These are phyloP conservation scores for Sebastiscus albofasciatus DNA, from an alignment of 2,797 vertebrate species.

Conservation along the genomic window DNA sequence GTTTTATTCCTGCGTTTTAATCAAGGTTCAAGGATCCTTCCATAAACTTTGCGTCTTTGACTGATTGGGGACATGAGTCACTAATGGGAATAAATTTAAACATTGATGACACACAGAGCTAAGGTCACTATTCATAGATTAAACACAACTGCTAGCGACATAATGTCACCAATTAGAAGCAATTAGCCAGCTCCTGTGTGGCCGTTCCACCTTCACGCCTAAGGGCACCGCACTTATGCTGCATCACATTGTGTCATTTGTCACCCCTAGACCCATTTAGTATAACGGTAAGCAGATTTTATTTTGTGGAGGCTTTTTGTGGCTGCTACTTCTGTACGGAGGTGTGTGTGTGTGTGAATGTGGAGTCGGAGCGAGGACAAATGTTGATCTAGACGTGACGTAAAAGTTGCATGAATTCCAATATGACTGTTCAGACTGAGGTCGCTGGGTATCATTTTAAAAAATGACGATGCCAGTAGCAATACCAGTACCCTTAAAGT, in stretches of 20 bases:
- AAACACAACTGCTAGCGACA: conserved; percentile 11
- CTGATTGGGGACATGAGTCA: background rate
- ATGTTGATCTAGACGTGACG: no score
- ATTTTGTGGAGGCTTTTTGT: no score
- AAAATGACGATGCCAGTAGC: no score
- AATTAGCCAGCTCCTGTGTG: conserved; percentile 24
- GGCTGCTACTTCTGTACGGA: no score
- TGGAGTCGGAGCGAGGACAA: no score
- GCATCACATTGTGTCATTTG: background rate
- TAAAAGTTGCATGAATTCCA: no score
- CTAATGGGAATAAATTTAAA: conserved; percentile 38
- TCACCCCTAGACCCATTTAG: background rate
- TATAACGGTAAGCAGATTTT: background rate
- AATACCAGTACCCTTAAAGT: no score
- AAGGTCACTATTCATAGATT: conserved; percentile 34
- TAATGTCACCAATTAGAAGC: conserved; percentile 31
- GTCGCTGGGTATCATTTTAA: no score
- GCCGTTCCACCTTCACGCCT: conserved; percentile 4
- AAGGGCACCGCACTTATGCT: background rate
- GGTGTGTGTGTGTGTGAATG: no score
- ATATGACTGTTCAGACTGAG: no score
- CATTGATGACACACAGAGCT: background rate
- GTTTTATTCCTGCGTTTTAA: background rate
- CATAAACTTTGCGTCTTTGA: background rate
- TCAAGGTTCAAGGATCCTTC: background rate